Evolutionary conservation across 2,888 invertebrate species (phyloP).

Genomic region (Epinotia nisella): DNA sequence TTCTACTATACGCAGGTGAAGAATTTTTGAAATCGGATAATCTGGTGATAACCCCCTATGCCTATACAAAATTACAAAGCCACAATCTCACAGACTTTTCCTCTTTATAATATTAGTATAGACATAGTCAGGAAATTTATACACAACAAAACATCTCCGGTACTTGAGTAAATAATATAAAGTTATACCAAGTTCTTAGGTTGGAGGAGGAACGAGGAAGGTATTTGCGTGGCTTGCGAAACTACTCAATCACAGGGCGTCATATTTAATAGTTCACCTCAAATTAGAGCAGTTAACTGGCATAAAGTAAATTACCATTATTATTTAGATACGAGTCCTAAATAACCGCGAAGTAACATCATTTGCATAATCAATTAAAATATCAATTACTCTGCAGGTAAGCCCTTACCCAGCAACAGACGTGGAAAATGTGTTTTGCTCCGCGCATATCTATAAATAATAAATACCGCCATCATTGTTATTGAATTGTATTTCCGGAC

Average conservation of each 20-base stretch:
- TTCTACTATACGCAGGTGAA: too few relatives aligned
- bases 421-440: constrained; percentile 61
- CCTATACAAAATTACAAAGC: too few relatives aligned
- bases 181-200: constrained; percentile 7
- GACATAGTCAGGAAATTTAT: not conserved
- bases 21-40: too few relatives aligned
- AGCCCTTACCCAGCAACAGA: constrained; percentile 44
- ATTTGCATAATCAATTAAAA: constrained; percentile 67
- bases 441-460: constrained; percentile 20
- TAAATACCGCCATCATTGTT: constrained; percentile 26
- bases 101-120: not conserved
- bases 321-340: constrained; percentile 38
- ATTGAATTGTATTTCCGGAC: constrained; percentile 20
- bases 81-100: not conserved
- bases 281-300: constrained; percentile 34
- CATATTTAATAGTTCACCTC: constrained; percentile 39
- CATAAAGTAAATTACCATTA: constrained; percentile 43
- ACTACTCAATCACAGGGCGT: constrained; percentile 34
- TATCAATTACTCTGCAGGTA: constrained; percentile 60
- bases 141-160: not conserved
- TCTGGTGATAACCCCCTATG: too few relatives aligned
- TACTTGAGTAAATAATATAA: constrained; percentile 2
- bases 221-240: constrained; percentile 33
- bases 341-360: constrained; percentile 41
- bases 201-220: constrained; percentile 13